Evolutionary conservation across 1,140 invertebrate species (phyloP).

Genomic region (Drosophila ogumai): DNA sequence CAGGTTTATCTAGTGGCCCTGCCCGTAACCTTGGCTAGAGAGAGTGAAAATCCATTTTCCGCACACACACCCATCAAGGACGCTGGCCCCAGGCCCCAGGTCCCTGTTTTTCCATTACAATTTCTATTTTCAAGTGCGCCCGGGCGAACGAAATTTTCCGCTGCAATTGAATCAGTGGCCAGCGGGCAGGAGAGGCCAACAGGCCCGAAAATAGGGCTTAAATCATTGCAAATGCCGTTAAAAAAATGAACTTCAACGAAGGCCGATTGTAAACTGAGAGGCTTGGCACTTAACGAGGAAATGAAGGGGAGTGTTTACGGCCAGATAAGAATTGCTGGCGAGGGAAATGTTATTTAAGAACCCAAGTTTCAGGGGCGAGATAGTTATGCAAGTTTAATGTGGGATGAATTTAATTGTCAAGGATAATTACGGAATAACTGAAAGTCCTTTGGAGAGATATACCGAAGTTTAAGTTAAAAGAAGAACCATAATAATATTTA

Average conservation of each 20-base stretch:
- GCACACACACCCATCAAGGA: constrained; percentile 20
- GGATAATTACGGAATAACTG: background rate
- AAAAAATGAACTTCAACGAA: constrained; percentile 14
- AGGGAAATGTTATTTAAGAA: constrained; percentile 1
- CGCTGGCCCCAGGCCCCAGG: background rate
- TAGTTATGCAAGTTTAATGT: background rate
- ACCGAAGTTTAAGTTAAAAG: too few relatives aligned
- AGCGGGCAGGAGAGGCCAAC: constrained; percentile 3
- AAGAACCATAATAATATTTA: background rate
- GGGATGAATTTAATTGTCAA: background rate
- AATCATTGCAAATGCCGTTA: constrained; percentile 7
- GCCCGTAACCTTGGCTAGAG: constrained; percentile 43
- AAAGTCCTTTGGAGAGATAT: too few relatives aligned
- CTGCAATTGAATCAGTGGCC: constrained; percentile 41
- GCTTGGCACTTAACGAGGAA: constrained; percentile 20
- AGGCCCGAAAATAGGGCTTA: constrained; percentile 22
- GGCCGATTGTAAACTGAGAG: constrained; percentile 33
- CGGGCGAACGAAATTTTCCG: constrained; percentile 4
- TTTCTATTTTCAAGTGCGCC: constrained; percentile 40
- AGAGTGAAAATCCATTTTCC: constrained; percentile 44
- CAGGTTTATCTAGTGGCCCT: constrained; percentile 37
- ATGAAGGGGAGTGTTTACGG: constrained; percentile 4
- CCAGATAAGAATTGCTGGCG: constrained; percentile 5
- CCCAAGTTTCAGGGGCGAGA: constrained; percentile 1
- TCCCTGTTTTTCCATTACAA: constrained; percentile 30